phyloP scores from a whole-genome alignment of 37 sponge, comb jelly and placozoan species.

The Diacarnus erythraeanus region DNA sequence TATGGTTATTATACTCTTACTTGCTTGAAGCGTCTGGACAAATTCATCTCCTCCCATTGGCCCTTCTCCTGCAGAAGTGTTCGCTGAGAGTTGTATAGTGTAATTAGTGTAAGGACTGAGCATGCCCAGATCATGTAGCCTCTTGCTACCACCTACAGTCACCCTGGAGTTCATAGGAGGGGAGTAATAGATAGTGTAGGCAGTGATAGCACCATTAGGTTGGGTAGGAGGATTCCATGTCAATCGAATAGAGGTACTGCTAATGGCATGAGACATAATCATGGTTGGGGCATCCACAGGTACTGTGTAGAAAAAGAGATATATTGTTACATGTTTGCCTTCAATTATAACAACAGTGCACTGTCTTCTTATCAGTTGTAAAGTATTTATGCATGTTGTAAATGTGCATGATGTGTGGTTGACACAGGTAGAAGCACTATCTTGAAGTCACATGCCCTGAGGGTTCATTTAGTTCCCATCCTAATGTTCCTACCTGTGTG shows the following conservation, averaged over 20 bases:
- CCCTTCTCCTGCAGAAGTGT: conserved; percentile 20
- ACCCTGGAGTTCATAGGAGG: neutral
- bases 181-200: conserved; percentile 19
- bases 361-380: too few relatives aligned
- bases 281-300: neutral
- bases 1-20: too few relatives aligned
- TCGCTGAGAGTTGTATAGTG: conserved; percentile 12
- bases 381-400: too few relatives aligned
- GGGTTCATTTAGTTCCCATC: too few relatives aligned
- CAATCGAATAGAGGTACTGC: neutral
- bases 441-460: too few relatives aligned
- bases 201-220: conserved; percentile 23
- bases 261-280: neutral
- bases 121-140: neutral
- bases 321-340: neutral
- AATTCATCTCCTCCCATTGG: neutral
- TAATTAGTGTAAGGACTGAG: conserved; percentile 28
- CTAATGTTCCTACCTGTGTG: too few relatives aligned
- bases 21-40: neutral
- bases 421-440: too few relatives aligned
- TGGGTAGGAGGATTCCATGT: conserved; percentile 15
- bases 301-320: conserved; percentile 1
- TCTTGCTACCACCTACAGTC: neutral
- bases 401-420: too few relatives aligned
- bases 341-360: too few relatives aligned